These are phyloP conservation scores for Onychostruthus taczanowskii DNA, from an alignment of 2,113 vertebrate genomes.

Conservation along the genomic window DNA sequence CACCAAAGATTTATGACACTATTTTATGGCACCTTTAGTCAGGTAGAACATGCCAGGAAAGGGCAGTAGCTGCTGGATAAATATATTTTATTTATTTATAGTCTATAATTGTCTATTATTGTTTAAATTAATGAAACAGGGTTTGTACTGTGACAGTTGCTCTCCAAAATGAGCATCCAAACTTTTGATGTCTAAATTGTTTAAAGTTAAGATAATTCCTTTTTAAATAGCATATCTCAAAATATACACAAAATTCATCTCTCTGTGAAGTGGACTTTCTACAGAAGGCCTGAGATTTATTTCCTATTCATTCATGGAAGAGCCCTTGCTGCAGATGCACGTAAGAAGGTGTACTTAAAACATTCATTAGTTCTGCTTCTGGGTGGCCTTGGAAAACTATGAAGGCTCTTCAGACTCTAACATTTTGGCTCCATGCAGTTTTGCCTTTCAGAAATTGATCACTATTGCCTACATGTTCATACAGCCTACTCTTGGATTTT, in stretches of 20 bases:
- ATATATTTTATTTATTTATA: conserved; percentile 2
- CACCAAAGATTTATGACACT: neutral
- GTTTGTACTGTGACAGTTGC: neutral
- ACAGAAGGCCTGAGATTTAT: neutral
- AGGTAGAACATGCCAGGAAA: neutral
- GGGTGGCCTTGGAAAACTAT: conserved; percentile 20
- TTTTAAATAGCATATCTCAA: conserved; percentile 1
- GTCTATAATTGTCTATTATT: neutral
- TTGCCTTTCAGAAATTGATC: conserved; percentile 12
- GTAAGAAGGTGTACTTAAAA: conserved; percentile 14
- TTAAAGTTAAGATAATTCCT: neutral
- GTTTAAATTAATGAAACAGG: conserved; percentile 17
- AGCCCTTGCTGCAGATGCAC: neutral
- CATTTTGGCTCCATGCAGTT: neutral
- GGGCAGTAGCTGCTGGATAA: neutral
- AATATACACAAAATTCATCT: neutral
- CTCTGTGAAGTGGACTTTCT: neutral
- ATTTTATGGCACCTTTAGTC: neutral
- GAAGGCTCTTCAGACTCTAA: neutral
- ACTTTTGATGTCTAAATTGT: neutral
- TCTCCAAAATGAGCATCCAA: neutral
- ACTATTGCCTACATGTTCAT: neutral
- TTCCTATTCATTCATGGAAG: neutral
- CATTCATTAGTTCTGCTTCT: conserved; percentile 25
- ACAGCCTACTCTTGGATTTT: neutral